A percentile compares a stretch with the other conserved stretches of the same genome.
Evolutionary conservation across 2,113 vertebrate species (phyloP).

Genomic region (Hemichromis elongatus): DNA sequence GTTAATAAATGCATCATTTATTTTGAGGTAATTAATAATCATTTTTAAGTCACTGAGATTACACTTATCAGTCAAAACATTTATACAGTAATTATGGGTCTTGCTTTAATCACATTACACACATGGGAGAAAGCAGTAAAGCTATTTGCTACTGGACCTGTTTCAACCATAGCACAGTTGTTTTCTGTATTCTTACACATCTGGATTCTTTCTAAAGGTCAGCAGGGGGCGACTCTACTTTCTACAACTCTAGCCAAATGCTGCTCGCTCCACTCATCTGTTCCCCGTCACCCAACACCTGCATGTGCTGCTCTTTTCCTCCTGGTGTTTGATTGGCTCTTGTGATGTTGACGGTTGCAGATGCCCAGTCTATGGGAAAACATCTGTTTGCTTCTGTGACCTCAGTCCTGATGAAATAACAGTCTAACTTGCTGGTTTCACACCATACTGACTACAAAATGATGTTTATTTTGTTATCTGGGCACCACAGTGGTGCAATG

Average conservation of each 20-base stretch:
- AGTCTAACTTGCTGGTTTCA: background rate
- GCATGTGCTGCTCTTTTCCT: background rate
- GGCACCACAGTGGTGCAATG: background rate
- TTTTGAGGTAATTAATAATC: background rate
- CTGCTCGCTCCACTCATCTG: background rate
- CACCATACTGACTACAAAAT: background rate
- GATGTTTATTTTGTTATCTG: rapidly evolving
- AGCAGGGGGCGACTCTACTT: background rate
- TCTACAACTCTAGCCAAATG: background rate
- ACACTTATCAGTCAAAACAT: background rate
- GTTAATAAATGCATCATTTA: background rate
- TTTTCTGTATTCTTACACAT: background rate
- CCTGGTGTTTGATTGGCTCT: background rate
- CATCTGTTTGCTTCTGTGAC: background rate
- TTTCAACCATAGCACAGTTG: background rate
- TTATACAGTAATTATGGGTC: rapidly evolving
- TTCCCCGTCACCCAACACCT: background rate
- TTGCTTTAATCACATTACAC: background rate
- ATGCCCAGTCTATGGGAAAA: background rate
- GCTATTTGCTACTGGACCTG: background rate
- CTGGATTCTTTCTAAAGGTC: background rate
- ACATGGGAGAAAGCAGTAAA: background rate
- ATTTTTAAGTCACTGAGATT: rapidly evolving
- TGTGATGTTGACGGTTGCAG: background rate
- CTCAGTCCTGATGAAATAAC: background rate